Base-by-base conservation (phyloP, 2,797 vertebrate genomes). In the Mycteria americana region DNA sequence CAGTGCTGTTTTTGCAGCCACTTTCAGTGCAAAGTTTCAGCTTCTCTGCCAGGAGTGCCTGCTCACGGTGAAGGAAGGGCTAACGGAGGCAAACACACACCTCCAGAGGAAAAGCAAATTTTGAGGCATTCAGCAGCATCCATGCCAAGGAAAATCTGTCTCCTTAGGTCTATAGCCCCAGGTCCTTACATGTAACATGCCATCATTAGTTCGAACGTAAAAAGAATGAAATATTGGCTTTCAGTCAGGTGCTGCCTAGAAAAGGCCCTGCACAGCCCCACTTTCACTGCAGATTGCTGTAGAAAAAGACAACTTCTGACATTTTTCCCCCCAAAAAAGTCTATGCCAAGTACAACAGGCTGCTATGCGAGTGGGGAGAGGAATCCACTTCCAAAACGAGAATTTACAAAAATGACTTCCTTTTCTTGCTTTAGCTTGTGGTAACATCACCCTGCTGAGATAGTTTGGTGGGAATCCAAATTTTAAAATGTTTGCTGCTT, bases 61-160 rank as follows among this genome's bases (percentile, higher is more conserved):
- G 69, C 39, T 25, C 15, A 7, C 1, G 3, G n/a, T 2, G 7
- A 79, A 41, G 68, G 63, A 53, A 74, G 19, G 28, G 74, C 35
- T 43, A n/a, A 65, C 0, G 1, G 51, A 65, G 18, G 57, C 33
- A 67, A 31, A 77, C 30, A 24, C 2, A 0, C 31, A 6, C 18
- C 19, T 51, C 43, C 4, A 5, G 43, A 82, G 53, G 8, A 78
- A 72, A 93, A 73, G 21, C 21, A 28, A 24, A 27, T 33, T 89
- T 51, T 64, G 60, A 79, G 77, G 35, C 51, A 18, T 37, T 86
- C 74, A 62, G 51, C 33, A 79, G 33, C 33, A 25, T 8, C 46
- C 65, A 35, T 21, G 31, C 9, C 73, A 46, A 37, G 67, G 51
- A 48, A 14, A 24, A 39, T 46, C 39, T 46, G 24, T 16, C 69